Conservation (phyloP, 2,113 vertebrate genomes). For the Cavia porcellus region DNA sequence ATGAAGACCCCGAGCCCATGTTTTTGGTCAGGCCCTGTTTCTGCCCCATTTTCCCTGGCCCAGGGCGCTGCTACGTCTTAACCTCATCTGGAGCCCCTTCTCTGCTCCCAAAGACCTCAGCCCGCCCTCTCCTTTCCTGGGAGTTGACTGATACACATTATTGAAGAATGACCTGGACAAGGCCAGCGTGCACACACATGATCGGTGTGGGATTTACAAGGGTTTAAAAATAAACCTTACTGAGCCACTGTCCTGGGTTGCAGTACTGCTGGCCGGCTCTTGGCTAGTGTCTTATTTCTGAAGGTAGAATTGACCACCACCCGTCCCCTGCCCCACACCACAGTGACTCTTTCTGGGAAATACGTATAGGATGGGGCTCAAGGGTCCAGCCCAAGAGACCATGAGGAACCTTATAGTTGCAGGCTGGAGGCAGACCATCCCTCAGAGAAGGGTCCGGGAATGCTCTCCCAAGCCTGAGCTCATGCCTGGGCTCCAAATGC, state of each 20-base stretch:
- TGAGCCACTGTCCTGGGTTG: background rate
- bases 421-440: background rate
- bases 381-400: background rate
- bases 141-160: conserved; percentile 9
- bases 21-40: background rate
- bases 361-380: background rate
- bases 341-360: background rate
- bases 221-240: conserved; percentile 75
- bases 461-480: background rate
- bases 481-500: rapidly evolving
- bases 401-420: background rate
- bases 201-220: background rate
- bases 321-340: too few species aligned
- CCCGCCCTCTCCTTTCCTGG: background rate
- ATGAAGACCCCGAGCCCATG: background rate
- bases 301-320: background rate
- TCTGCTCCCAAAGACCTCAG: conserved; percentile 23
- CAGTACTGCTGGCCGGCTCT: background rate
- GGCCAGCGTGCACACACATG: background rate
- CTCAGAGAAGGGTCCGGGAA: background rate
- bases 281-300: background rate
- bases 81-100: background rate
- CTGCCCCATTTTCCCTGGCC: background rate
- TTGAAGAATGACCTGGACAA: conserved; percentile 41
- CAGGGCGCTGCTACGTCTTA: background rate